A percentile compares a stretch with the other conserved stretches of the same genome.
Evolutionary conservation across 2,797 vertebrate species (phyloP).

Genomic region (Melopsittacus undulatus): DNA sequence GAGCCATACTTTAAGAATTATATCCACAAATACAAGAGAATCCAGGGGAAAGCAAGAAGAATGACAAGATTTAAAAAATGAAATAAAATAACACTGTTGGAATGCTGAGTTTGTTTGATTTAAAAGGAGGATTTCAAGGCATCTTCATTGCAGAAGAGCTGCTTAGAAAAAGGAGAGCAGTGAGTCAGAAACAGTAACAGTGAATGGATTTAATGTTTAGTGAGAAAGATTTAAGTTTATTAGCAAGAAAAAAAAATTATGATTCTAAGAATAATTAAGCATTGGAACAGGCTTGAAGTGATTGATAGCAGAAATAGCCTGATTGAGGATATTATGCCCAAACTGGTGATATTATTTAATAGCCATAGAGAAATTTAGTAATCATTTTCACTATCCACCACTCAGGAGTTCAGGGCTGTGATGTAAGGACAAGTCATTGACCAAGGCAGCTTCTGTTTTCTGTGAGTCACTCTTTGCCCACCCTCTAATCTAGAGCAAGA

Average conservation of each 20-base stretch:
- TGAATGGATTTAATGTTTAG: background rate
- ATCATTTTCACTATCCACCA: background rate
- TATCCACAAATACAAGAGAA: background rate
- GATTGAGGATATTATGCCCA: background rate
- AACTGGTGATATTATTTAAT: background rate
- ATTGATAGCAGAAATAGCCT: background rate
- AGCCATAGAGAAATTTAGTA: background rate
- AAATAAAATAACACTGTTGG: background rate
- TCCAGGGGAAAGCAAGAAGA: background rate
- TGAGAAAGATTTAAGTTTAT: background rate
- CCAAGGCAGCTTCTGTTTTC: background rate
- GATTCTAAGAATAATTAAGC: background rate
- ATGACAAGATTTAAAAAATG: background rate
- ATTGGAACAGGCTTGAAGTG: background rate
- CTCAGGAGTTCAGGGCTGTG: background rate
- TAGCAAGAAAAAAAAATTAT: background rate
- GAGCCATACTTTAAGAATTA: background rate
- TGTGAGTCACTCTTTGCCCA: background rate
- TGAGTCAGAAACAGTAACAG: background rate
- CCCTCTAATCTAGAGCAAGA: background rate
- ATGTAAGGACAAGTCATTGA: background rate
- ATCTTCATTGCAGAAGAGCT: background rate
- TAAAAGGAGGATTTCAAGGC: background rate
- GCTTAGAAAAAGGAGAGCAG: background rate
- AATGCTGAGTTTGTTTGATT: background rate